Percentiles rank a stretch among this genome's conserved stretches.
phyloP scores from a whole-genome alignment of 2,113 vertebrate genomes.

The Trachemys scripta region DNA sequence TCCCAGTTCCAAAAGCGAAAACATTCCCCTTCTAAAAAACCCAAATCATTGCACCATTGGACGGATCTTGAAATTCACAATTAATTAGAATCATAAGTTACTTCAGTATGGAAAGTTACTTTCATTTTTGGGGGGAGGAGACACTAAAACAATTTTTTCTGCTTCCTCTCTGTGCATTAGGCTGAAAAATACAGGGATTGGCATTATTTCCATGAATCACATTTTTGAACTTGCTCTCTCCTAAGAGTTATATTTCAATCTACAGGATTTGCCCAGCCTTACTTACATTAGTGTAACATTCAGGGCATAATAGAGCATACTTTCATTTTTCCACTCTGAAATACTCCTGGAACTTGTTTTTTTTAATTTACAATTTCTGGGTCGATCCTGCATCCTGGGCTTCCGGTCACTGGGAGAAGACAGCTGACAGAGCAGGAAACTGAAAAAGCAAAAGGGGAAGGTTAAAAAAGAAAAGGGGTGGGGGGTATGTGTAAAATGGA shows the following conservation, averaged over 20 bases:
- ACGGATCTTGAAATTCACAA: accelerated
- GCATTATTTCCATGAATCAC: background rate
- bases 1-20: background rate
- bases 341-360: background rate
- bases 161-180: background rate
- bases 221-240: background rate
- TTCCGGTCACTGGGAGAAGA: background rate
- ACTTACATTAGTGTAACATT: background rate
- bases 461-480: background rate
- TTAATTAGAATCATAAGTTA: background rate
- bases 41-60: background rate
- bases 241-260: background rate
- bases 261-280: background rate
- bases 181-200: background rate
- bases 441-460: background rate
- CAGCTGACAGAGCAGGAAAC: background rate
- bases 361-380: background rate
- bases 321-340: background rate
- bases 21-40: background rate
- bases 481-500: background rate
- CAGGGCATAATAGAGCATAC: background rate
- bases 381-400: background rate
- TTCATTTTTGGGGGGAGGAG: background rate
- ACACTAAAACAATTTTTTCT: background rate
- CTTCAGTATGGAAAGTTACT: accelerated